Percentiles rank a stretch among this genome's conserved stretches.
Conservation (phyloP, 2,797 vertebrate species). For the Girardinus metallicus region DNA sequence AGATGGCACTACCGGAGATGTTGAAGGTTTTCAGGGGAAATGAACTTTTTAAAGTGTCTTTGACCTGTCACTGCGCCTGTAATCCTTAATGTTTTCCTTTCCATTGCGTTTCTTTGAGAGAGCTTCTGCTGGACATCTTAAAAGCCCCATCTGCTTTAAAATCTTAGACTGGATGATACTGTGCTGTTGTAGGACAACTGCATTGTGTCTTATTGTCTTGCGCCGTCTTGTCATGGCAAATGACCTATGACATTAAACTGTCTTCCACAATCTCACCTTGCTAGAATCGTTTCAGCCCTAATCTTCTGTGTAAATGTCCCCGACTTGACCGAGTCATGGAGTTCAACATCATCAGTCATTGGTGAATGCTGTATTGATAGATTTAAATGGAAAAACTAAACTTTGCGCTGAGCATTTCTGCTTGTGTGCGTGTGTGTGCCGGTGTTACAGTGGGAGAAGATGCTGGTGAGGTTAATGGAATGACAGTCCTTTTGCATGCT, state of each 20-base stretch:
- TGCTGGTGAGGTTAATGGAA: slow-evolving; percentile 58
- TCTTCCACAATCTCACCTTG: neutral
- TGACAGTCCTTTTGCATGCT: slow-evolving; percentile 43
- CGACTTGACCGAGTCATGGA: neutral
- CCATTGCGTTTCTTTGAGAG: neutral
- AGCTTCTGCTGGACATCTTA: neutral
- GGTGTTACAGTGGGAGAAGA: slow-evolving; percentile 11
- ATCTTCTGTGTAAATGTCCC: neutral
- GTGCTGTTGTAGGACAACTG: neutral
- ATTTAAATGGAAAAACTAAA: slow-evolving; percentile 25
- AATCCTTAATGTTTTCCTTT: neutral
- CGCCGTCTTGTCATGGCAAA: neutral
- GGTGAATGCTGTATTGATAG: slow-evolving; percentile 1
- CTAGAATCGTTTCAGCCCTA: neutral
- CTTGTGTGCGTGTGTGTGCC: neutral
- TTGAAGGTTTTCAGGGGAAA: neutral
- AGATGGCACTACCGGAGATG: slow-evolving; percentile 41
- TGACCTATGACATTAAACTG: neutral
- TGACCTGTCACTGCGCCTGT: neutral
- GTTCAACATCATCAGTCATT: slow-evolving; percentile 22
- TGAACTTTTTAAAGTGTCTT: neutral
- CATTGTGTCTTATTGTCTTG: neutral
- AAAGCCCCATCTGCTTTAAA: neutral
- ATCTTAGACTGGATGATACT: neutral
- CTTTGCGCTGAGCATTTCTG: slow-evolving; percentile 4